Evolutionary conservation across 1,140 invertebrate species (phyloP), one percentile per base, ranked within the genome.

Genomic region (Papilio machaon): DNA sequence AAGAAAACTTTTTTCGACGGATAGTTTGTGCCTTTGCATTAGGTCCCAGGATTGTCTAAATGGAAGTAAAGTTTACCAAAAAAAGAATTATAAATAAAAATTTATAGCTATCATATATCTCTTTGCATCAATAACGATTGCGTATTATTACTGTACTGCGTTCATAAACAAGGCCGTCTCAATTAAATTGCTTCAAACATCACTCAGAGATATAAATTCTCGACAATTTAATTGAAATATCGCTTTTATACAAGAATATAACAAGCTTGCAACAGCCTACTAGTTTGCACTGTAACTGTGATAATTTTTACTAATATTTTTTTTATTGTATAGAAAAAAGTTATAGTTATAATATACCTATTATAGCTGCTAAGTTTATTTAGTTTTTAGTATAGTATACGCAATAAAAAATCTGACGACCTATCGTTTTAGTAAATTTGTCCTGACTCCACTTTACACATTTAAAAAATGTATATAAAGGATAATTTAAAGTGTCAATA

Each of bases 131-230:
- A 64, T 64, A 64, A 64, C 23, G 5, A 67, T 70, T 10, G 64
- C 30, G 64, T 70, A 30, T 35, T 70, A 19, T 70, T 35, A 70
- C 64, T 23, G 30, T 70, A 70, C 64, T 35, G 30, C 30, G 64
- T 70, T 70, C 30, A 70, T 70, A 70, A 70, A 70, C 64, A 70
- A 70, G 64, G 64, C 64, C 64, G 30, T 35, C 64, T 35, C 64
- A 70, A 70, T 70, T 35, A 35, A 70, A 35, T 70, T 70, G 64
- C 30, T 70, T 17, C 64, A 70, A 70, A 70, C 64, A 70, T 70
- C 30, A 70, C 13, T 70, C 64, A 70, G 30, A 35, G 64, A 70
- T 67, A 64, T 60, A 23, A 67, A 67, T 67, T 70, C 30, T 15
- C 30, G 13, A 70, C 30, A 38, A 35, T 35, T 60, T 19, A 60